Base-by-base conservation (phyloP, 2,888 invertebrate genomes). In the Tenthredo distinguenda region DNA sequence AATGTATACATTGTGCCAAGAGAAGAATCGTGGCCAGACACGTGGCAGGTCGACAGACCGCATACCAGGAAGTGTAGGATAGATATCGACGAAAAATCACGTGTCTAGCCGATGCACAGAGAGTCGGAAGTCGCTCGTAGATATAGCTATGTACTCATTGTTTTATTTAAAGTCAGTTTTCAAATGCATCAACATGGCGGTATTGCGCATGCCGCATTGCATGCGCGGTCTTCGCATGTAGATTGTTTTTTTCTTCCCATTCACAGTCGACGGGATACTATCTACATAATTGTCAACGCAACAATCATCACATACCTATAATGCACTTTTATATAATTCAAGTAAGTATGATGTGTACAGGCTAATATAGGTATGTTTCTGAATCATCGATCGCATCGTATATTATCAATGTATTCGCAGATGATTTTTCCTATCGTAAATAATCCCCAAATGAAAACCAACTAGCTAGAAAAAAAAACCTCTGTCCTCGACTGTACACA, bases 401-500 rank as follows among this genome's bases (percentile, higher is more conserved):
- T 72, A 37, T 40, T 72, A 15, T 18, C n/a, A n/a, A 34, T 72
- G 37, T 15, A 18, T 71, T n/a, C 37, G 18, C 37, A n/a, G 9
- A 0, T n/a, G n/a, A 62, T 62, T 62, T 62, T 62, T 26, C 21
- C 58, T 12, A 10, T 62, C 12, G 10, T 21, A 10, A 62, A 62
- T 62, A 10, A 62, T 26, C 26, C 21, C 62, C 26, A 26, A 62
- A 26, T 34, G 34, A 68, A 26, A 26, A 37, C 9, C 10, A 31
- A 74, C 18, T 12, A 31, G 50, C 26, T 18, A 12, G 7, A 55
- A 15, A 77, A 18, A 31, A 50, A 50, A 77, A 26, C 15, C 68
- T 68, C 31, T 68, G 68, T 26, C 68, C 68, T 68, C 68, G 68
- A 68, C 68, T 77, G 50, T 55, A 77, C 47, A 77, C 77, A 77